Base-by-base conservation (phyloP, 2,113 vertebrate species). In the Carassius auratus region DNA sequence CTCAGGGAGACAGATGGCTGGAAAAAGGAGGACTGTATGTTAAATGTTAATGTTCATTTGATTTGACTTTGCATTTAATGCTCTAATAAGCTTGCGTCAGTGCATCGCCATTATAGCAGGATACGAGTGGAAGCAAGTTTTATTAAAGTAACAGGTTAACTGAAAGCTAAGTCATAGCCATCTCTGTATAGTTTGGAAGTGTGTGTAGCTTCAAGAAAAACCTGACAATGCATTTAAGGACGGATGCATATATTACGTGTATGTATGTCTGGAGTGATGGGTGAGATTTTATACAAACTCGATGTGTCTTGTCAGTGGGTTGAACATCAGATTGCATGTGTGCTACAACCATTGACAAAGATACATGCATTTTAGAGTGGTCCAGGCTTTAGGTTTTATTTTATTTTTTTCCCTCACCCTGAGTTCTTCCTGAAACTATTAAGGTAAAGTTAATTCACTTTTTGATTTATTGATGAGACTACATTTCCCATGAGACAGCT, bases 291-390 rank as follows among this genome's bases (percentile, higher is more conserved):
- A 64, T 64, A 48, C 38, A 3, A 71, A 81, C 17, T 86, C 33
- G 55, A 77, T 57, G 71, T 61, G 77, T 91, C 88, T 90, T 86
- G 88, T 91, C 90, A 86, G 86, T 77, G 23, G 91, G 86, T 91
- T 92, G 91, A 88, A 88, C 86, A 42, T 91, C 66, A 86, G 92
- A 86, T 89, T 93, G 92, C 93, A 94, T 93, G 93, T 93, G 85
- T 93, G 91, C 91, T 92, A 90, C 91, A 88, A 91, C 90, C 87
- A 91, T 88, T 92, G 89, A 91, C 81, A 86, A 90, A 89, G 88
- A 90, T 89, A 85, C 90, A 92, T 93, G 92, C 92, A 92, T 93
- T 93, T 93, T 88, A 84, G 90, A 91, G 90, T 89, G 86, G 81
- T 52, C 92, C 89, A 92, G 91, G 86, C 88, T 90, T 30, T 86